Base-by-base conservation (phyloP, 2,888 invertebrate genomes). In the Pocota personata region DNA sequence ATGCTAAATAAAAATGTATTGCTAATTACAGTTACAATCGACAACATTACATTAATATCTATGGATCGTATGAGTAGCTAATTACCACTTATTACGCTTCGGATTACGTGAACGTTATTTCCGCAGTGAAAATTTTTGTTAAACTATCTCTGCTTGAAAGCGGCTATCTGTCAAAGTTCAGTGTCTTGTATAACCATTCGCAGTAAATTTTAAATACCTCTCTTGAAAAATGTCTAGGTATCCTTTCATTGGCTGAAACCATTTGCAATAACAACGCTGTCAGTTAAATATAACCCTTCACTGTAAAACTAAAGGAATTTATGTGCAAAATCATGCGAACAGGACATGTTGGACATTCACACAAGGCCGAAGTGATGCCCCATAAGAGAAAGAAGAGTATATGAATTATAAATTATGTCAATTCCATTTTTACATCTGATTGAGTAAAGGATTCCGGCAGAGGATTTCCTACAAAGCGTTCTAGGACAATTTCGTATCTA, bases 391-490 rank as follows among this genome's bases (percentile, higher is more conserved):
- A 43, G n/a, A 35, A 43, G n/a, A 32, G 60, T 73, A 55, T 48
- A 83, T 87, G 77, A 82, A 88, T 84, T 80, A 82, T 77, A 88
- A 87, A 88, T 87, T 76, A 88, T 84, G 88, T 87, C 87, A 82
- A 82, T 87, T 84, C 71, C 67, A 79, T 84, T 87, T 88, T 87
- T 73, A 87, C 82, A 88, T 88, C 87, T 87, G 87, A 88, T 88
- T 87, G 88, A 87, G 87, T 87, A 88, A 87, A 78, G 57, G 50
- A 79, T 64, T 55, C 37, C 14, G 58, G 55, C 48, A 77, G 30
- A 82, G 66, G 37, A 67, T 35, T 32, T 58, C 55, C 50, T 27
- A 10, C 52, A 64, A 1, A 78, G 19, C 50, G 27, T 43, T 27
- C 32, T 30, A 57, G 21, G 24, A 37, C 43, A 52, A 60, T 66